Conservation (phyloP, 2,888 invertebrate species). For the Anaspis maculata region DNA sequence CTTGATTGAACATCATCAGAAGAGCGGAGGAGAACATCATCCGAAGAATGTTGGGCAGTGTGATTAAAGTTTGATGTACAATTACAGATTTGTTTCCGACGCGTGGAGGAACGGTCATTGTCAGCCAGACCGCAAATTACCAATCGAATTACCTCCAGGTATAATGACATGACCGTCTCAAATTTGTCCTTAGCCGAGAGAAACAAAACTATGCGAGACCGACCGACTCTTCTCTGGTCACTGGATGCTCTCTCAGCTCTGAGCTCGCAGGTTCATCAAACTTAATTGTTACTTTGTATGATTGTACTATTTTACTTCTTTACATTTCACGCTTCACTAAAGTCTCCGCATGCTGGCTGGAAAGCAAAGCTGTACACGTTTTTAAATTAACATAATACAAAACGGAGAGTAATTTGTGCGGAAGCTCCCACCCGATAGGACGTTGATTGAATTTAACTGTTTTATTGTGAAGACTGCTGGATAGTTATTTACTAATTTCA, state of each 20-base stretch:
- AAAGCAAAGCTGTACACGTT: too few species aligned
- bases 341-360: too few species aligned
- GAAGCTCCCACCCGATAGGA: too few species aligned
- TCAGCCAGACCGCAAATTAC: conserved; percentile 39
- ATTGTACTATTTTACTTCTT: conserved; percentile 21
- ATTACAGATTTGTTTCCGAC: conserved; percentile 39
- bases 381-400: too few species aligned
- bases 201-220: not conserved
- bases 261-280: conserved; percentile 20
- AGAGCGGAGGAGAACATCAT: conserved; percentile 19
- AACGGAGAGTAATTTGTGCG: too few species aligned
- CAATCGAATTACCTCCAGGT: conserved; percentile 35
- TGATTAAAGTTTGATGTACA: conserved; percentile 34
- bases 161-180: conserved; percentile 26
- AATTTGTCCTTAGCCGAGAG: conserved; percentile 14
- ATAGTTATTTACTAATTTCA: too few species aligned
- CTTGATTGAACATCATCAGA: conserved; percentile 24
- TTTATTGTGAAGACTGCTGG: too few species aligned
- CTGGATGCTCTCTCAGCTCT: too few species aligned
- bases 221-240: not conserved
- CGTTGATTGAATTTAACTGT: too few species aligned
- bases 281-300: conserved; percentile 19
- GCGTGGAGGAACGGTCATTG: conserved; percentile 36
- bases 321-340: conserved; percentile 1
- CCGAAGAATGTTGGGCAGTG: conserved; percentile 23